Evolutionary conservation across 2,888 invertebrate species (phyloP).

Genomic region (Terebella lapidaria): DNA sequence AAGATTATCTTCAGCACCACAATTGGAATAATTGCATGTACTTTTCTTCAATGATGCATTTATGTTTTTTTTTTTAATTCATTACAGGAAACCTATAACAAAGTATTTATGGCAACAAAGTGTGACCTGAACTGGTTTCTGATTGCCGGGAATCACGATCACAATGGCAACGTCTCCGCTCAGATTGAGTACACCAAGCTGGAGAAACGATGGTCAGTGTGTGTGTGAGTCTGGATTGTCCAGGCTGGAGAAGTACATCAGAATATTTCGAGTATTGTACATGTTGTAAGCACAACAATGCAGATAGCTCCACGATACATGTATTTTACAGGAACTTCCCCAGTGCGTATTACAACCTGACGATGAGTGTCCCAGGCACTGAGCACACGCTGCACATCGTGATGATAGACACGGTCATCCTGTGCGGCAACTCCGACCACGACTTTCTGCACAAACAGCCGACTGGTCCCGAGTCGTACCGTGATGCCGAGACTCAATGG

Average conservation of each 20-base stretch:
- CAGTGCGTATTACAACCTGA: conserved; percentile 51
- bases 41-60: too few species aligned
- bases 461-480: conserved; percentile 31
- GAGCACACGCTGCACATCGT: conserved; percentile 49
- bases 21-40: too few species aligned
- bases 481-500: conserved; percentile 49
- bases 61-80: neutral
- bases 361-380: conserved; percentile 38
- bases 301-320: neutral
- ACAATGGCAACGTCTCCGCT: conserved; percentile 56
- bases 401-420: conserved; percentile 56
- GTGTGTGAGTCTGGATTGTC: conserved; percentile 1
- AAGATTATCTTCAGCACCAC: neutral
- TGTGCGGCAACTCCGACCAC: conserved; percentile 54
- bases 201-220: conserved; percentile 46
- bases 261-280: too few species aligned
- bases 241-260: too few species aligned
- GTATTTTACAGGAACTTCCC: conserved; percentile 54
- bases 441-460: conserved; percentile 33
- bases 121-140: conserved; percentile 47
- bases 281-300: neutral
- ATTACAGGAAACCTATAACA: conserved; percentile 53
- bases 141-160: conserved; percentile 58
- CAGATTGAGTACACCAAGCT: conserved; percentile 52
- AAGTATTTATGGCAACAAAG: conserved; percentile 41